Evolutionary conservation across 2,888 invertebrate genomes (phyloP), one percentile per base, ranked within the genome.

Genomic region (Parelbella ahira): DNA sequence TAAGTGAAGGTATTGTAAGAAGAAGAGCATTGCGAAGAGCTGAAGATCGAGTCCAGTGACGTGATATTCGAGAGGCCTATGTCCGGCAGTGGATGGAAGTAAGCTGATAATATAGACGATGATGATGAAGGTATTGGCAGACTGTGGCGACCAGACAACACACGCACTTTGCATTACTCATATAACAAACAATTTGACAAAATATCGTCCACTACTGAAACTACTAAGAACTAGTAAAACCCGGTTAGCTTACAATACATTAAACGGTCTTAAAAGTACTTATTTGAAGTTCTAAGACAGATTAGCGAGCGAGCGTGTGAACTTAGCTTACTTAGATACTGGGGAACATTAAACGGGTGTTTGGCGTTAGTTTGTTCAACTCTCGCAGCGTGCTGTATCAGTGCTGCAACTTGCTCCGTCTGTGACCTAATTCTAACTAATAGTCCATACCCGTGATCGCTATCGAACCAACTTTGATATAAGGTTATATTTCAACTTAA

Each of bases 221-320:
- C n/a, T n/a, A n/a, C n/a, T n/a, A n/a, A n/a, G n/a, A n/a, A n/a
- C n/a, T n/a, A n/a, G n/a, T n/a, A n/a, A n/a, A n/a, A n/a, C n/a
- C n/a, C n/a, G n/a, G n/a, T n/a, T n/a, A n/a, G n/a, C n/a, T n/a
- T 8, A 24, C 4, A 8, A 24, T 4, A 24, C 9, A 8, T 4
- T 9, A 25, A 6, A 11, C 3, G 10, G 11, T 25, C 1, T 8
- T 10, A 6, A 11, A 8, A 25, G 11, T 28, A 15, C 11, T 28
- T 28, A 15, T 4, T 4, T 4, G 15, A 15, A 28, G 11, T 15
- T 29, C 15, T 13, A 30, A 44, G 18, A 10, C 3, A 8, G 39
- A 41, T 41, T 33, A 33, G 25, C 33, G 27, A 25, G 33, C 20
- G 18, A 33, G 8, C 9, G 34, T 34, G 24, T 24, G 34, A 34